These are phyloP conservation scores for Polypedilum pembai DNA, from an alignment of 1,140 invertebrate genomes.

Conservation along the genomic window DNA sequence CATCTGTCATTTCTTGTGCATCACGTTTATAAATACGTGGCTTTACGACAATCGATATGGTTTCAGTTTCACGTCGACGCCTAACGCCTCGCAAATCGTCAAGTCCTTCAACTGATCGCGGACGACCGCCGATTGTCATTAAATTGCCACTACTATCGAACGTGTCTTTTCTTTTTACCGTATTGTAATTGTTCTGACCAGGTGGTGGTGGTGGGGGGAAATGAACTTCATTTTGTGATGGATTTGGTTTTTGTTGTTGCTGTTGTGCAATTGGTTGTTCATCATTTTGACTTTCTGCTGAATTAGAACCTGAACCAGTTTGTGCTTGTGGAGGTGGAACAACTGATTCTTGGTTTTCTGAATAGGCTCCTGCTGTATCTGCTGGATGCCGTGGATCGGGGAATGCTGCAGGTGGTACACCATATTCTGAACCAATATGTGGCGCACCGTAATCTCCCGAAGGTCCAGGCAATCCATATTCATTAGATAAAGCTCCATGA, in stretches of 20 bases:
- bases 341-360: slow-evolving; percentile 69
- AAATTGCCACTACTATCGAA: slow-evolving; percentile 66
- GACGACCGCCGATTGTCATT: slow-evolving; percentile 71
- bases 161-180: slow-evolving; percentile 69
- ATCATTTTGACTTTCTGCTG: slow-evolving; percentile 33
- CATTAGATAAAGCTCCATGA: slow-evolving; percentile 52
- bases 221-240: slow-evolving; percentile 53
- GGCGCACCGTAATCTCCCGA: slow-evolving; percentile 62
- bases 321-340: slow-evolving; percentile 71
- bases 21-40: slow-evolving; percentile 74
- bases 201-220: slow-evolving; percentile 72
- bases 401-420: slow-evolving; percentile 66
- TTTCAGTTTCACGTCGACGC: slow-evolving; percentile 50
- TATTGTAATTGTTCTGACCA: slow-evolving; percentile 68
- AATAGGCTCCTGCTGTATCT: slow-evolving; percentile 69
- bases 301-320: slow-evolving; percentile 46
- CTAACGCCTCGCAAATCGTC: slow-evolving; percentile 61
- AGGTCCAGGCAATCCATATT: slow-evolving; percentile 59
- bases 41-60: slow-evolving; percentile 52
- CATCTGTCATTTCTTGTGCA: slow-evolving; percentile 87
- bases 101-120: slow-evolving; percentile 66
- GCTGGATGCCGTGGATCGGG: slow-evolving; percentile 75
- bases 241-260: slow-evolving; percentile 42
- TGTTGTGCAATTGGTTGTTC: slow-evolving; percentile 36
- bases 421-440: slow-evolving; percentile 55